phyloP scores from a whole-genome alignment of 92 coral and sea anemone species.

The Chrysogorgia sp. region DNA sequence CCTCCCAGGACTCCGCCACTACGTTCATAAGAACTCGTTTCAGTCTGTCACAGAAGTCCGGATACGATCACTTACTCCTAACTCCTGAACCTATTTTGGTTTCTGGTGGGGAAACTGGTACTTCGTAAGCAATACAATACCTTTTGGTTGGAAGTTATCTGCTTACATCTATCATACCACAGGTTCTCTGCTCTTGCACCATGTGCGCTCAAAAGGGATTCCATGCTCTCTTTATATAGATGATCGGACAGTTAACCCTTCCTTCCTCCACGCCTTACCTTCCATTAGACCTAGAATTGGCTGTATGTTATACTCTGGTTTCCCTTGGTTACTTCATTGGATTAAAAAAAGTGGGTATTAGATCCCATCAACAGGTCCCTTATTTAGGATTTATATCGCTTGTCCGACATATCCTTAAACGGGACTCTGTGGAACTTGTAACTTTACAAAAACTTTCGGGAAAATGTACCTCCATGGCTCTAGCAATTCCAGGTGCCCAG shows the following conservation, averaged over 20 bases:
- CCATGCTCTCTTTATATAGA: slow-evolving; percentile 33
- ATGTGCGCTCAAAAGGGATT: slow-evolving; percentile 29
- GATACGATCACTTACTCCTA: slow-evolving; percentile 28
- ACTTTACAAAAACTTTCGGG: too few species aligned
- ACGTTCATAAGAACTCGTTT: neutral
- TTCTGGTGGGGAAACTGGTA: slow-evolving; percentile 56
- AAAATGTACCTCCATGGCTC: too few species aligned
- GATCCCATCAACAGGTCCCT: too few species aligned
- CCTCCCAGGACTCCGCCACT: neutral
- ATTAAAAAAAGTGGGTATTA: slow-evolving; percentile 22
- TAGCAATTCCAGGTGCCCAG: too few species aligned
- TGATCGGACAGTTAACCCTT: too few species aligned
- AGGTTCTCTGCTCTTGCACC: slow-evolving; percentile 2
- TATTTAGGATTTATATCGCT: too few species aligned
- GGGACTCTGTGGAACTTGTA: too few species aligned
- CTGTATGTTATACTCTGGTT: slow-evolving; percentile 28
- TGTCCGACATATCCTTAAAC: too few species aligned
- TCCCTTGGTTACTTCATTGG: slow-evolving; percentile 51
- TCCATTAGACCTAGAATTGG: slow-evolving; percentile 27
- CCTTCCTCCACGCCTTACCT: neutral
- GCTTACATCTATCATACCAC: slow-evolving; percentile 47
- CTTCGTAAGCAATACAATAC: slow-evolving; percentile 34
- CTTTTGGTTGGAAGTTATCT: slow-evolving; percentile 17
- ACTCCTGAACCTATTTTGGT: slow-evolving; percentile 34
- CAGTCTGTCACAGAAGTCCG: neutral